Conservation (phyloP, 2,113 vertebrate species). For the Psittacula cyanocephala region DNA sequence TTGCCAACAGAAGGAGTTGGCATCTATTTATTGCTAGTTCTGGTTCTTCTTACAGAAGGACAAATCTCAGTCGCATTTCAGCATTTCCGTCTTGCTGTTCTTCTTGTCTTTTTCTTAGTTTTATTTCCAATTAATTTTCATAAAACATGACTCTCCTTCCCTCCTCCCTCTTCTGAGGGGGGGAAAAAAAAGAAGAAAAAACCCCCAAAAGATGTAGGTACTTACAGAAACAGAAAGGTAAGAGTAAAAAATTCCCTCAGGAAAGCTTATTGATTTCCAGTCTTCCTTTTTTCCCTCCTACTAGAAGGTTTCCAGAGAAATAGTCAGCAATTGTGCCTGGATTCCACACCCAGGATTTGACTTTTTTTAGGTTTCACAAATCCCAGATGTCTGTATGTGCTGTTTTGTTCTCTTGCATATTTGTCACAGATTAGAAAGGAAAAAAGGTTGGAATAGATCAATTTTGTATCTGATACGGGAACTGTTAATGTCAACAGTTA, state of each 20-base stretch:
- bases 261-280: not conserved
- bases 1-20: not conserved
- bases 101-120: not conserved
- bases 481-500: not conserved
- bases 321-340: not conserved
- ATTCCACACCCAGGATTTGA: not conserved
- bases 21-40: not conserved
- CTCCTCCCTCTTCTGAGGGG: fast-evolving
- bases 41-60: not conserved
- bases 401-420: not conserved
- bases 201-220: not conserved
- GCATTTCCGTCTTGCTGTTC: not conserved
- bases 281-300: not conserved
- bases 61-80: not conserved
- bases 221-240: not conserved
- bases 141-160: not conserved
- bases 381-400: not conserved
- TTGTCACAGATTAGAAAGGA: not conserved
- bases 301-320: not conserved
- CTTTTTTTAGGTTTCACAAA: not conserved
- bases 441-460: not conserved
- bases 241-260: not conserved
- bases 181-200: not conserved
- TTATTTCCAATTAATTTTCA: not conserved
- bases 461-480: not conserved